A percentile compares a stretch with the other conserved stretches of the same genome.
These are phyloP conservation scores for Thaumatotibia leucotreta DNA, from an alignment of 1,140 invertebrate genomes.

Conservation along the genomic window DNA sequence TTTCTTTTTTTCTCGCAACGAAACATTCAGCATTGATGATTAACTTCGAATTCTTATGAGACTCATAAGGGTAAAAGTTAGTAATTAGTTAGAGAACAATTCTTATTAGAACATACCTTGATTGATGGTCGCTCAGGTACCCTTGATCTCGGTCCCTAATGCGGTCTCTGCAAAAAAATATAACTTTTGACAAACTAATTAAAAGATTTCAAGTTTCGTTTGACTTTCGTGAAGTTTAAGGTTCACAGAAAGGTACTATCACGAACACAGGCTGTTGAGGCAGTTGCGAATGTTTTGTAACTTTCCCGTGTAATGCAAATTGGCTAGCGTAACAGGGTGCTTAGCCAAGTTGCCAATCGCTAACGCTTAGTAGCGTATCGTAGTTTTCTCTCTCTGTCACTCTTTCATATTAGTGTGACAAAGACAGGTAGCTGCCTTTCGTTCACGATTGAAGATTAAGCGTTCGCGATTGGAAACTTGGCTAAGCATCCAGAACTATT, in stretches of 20 bases:
- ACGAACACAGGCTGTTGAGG: no score
- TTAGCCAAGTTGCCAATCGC: no score
- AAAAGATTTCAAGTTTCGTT: background rate
- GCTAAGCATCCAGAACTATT: no score
- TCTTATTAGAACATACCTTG: constrained; percentile 59
- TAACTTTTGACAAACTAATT: constrained; percentile 11
- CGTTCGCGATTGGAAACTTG: no score
- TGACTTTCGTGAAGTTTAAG: background rate
- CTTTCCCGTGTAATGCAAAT: background rate
- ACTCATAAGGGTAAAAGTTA: background rate
- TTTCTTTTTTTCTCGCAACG: no score
- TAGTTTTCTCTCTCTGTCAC: no score
- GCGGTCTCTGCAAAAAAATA: constrained; percentile 49
- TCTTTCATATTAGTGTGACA: no score
- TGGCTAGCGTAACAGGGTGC: background rate
- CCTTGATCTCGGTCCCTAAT: constrained; percentile 69
- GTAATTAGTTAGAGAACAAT: background rate
- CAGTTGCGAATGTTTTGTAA: no score
- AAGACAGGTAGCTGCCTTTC: no score
- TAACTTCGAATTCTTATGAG: background rate
- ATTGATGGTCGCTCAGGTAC: constrained; percentile 73
- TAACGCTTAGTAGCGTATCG: no score
- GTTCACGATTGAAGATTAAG: no score
- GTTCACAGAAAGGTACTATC: background rate
- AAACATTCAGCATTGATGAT: no score